Conservation (phyloP, 2,797 vertebrate species). For the Myripristis jacobus region DNA sequence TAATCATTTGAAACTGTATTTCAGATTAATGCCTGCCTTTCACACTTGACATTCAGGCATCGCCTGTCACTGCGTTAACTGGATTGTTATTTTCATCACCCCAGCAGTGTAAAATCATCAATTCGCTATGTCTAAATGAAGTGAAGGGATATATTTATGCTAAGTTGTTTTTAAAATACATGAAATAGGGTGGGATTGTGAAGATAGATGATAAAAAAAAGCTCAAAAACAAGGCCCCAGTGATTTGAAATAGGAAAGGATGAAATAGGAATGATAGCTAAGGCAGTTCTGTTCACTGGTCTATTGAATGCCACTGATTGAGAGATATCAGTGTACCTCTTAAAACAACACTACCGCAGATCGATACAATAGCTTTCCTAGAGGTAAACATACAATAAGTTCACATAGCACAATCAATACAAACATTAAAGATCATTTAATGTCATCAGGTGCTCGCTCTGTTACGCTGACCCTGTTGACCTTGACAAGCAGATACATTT, state of each 20-base stretch:
- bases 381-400: too few relatives aligned
- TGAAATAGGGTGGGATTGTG: constrained; percentile 16
- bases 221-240: neutral
- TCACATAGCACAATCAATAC: too few relatives aligned
- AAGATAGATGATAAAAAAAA: constrained; percentile 1
- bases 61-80: neutral
- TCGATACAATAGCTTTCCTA: too few relatives aligned
- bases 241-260: too few relatives aligned
- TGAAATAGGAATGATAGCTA: constrained; percentile 11
- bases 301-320: neutral
- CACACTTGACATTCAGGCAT: constrained; percentile 3
- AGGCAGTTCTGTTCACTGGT: neutral
- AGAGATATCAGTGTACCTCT: neutral
- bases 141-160: neutral
- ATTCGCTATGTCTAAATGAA: constrained; percentile 5
- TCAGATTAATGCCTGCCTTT: constrained; percentile 26
- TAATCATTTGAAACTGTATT: constrained; percentile 1
- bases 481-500: neutral
- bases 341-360: neutral
- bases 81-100: constrained; percentile 15
- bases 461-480: neutral
- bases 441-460: neutral
- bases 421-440: neutral
- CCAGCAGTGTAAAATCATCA: constrained; percentile 12
- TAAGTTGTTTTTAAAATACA: constrained; percentile 25